Base-by-base conservation (phyloP, 2,113 vertebrate species). In the Oophaga pumilio region DNA sequence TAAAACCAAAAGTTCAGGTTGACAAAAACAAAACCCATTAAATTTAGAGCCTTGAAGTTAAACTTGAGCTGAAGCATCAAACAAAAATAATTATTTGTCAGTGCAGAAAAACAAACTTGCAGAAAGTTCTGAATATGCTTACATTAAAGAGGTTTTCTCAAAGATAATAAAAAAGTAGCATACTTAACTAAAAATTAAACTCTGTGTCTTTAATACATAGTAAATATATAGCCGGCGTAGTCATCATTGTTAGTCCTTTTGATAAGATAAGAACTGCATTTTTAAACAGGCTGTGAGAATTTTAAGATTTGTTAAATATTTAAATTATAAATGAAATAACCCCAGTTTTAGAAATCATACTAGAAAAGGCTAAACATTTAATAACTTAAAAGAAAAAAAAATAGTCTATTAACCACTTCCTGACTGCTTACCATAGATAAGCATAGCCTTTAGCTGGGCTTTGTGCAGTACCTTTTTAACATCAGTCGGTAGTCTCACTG, bases 1-100 rank as follows among this genome's bases (percentile, higher is more conserved):
- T 89, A 88, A 89, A 92, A 89, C 64, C 90, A 22, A 1, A 73
- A 85, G 80, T 89, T 92, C 88, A 91, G 52, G 84, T 89, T 89
- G 84, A 85, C 77, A 89, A 92, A 90, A 93, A 84, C 20, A 89
- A 90, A 87, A 82, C 56, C 60, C 59, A 82, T 82, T 87, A 62
- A 33, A 82, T 87, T 74, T 62, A 62, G 68, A 76, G 86, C 84
- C 87, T 86, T 89, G 26, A 91, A 91, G 89, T 91, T 77, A 93
- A 91, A 89, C 0, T n/a, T 60, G 9, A 88, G 83, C 50, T 82
- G 33, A 89, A 73, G 60, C 86, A 89, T 89, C 88, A 90, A 89
- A 76, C 69, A 56, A 76, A 82, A 82, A 74, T 82, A 82, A 82
- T 80, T 87, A 53, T 69, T 80, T 87, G 68, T 82, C 81, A 76